Conservation (phyloP, 2,113 vertebrate species). For the Alethe castanea region DNA sequence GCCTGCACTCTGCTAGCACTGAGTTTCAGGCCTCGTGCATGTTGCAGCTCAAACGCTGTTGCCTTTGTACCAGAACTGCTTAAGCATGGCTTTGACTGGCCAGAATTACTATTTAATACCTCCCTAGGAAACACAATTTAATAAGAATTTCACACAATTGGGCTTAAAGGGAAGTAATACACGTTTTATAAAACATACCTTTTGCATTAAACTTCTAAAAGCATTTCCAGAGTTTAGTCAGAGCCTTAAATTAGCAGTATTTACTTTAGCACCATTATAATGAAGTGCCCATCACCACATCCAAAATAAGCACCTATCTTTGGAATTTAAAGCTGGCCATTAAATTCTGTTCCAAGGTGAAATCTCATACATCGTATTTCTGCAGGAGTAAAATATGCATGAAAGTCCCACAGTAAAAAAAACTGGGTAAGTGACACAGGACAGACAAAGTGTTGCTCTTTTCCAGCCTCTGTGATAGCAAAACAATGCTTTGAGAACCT, state of each 20-base stretch:
- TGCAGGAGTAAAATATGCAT: neutral
- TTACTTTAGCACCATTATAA: slow-evolving; percentile 50
- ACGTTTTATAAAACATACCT: slow-evolving; percentile 36
- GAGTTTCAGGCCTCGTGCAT: neutral
- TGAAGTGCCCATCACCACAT: slow-evolving; percentile 40
- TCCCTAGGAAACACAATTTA: slow-evolving; percentile 50
- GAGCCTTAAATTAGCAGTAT: slow-evolving; percentile 48
- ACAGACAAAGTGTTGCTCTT: neutral
- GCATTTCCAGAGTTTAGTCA: slow-evolving; percentile 46
- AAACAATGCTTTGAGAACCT: slow-evolving; percentile 32
- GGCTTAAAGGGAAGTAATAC: slow-evolving; percentile 37
- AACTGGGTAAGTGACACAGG: neutral
- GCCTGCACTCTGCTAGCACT: neutral
- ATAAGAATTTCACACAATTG: slow-evolving; percentile 45
- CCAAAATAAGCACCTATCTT: slow-evolving; percentile 62
- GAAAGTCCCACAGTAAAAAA: neutral
- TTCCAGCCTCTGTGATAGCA: neutral
- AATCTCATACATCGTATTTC: neutral
- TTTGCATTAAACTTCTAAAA: slow-evolving; percentile 34
- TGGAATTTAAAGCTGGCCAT: slow-evolving; percentile 8
- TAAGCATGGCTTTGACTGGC: neutral
- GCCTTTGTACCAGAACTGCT: neutral
- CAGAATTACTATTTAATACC: slow-evolving; percentile 29
- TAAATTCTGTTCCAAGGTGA: slow-evolving; percentile 27
- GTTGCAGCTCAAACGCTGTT: neutral